Percentiles rank a stretch among this genome's conserved stretches.
These are phyloP conservation scores for Onychomys torridus DNA, from an alignment of 2,797 vertebrate species.

Conservation along the genomic window DNA sequence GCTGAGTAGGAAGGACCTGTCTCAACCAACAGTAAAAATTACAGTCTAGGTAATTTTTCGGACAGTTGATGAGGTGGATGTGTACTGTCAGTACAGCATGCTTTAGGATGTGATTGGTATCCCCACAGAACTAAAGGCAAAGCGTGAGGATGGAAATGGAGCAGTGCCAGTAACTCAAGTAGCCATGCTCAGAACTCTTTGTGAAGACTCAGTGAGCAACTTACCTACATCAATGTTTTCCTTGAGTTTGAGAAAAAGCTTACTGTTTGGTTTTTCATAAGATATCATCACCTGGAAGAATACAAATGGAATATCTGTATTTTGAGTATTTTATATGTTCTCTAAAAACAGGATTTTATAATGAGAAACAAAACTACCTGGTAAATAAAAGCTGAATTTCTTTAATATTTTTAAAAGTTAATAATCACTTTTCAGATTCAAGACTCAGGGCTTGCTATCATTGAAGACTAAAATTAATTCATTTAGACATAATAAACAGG, in stretches of 20 bases:
- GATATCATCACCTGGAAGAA: background rate
- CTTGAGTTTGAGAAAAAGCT: background rate
- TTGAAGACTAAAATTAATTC: background rate
- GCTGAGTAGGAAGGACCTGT: background rate
- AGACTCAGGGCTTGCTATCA: background rate
- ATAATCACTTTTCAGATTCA: background rate
- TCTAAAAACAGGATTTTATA: background rate
- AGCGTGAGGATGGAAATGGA: background rate
- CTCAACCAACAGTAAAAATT: background rate
- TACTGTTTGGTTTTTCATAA: background rate
- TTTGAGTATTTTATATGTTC: background rate
- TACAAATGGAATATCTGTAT: background rate
- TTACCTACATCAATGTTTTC: slow-evolving; percentile 8
- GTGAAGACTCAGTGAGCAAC: background rate
- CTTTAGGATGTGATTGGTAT: background rate
- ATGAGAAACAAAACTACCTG: background rate
- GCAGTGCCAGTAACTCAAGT: background rate
- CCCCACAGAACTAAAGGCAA: background rate
- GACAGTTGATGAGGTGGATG: background rate
- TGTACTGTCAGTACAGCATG: background rate
- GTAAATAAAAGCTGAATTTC: background rate
- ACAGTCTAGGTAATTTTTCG: background rate
- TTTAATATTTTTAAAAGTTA: background rate
- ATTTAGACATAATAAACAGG: background rate
- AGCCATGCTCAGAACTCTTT: background rate